Base-by-base conservation (phyloP, 1,140 invertebrate genomes). In the Orchestia grillus region DNA sequence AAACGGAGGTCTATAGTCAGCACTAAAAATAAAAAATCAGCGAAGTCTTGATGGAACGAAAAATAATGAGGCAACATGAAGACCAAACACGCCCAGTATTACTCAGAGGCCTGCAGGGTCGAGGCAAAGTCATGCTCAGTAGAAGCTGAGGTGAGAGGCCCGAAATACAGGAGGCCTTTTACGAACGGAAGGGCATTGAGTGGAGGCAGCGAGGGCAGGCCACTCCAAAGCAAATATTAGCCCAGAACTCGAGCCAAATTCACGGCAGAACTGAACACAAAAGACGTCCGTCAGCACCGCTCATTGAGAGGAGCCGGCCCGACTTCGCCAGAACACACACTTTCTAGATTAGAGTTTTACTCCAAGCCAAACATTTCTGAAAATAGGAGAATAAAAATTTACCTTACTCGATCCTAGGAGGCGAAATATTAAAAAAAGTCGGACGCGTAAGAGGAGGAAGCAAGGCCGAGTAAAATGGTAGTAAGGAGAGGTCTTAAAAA, bases 211-310 rank as follows among this genome's bases (percentile, higher is more conserved):
- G 62, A 77, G 11, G 62, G 62, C 62, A 77, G 62, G 62, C 62
- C 11, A 77, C 62, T 77, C 62, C 28, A 77, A 77, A 77, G 62
- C 62, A 77, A 77, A 77, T 77, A 77, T 77, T 77, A 28, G 62
- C 62, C 62, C 62, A 77, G 62, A 77, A 77, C 62, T 77, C 62
- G 62, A 77, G 62, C 62, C 62, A 77, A 77, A 77, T 77, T 77
- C 62, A 77, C 62, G 62, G 62, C 62, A 77, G 62, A 77, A 36
- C 62, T 77, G 62, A 77, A 77, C 62, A 77, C 62, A 77, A 77
- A 77, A 77, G 62, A 77, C 62, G 62, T 77, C 28, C 62, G 62
- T 77, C 62, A 77, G 62, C 62, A 77, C 62, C 62, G 62, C 62
- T 77, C 62, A 77, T 77, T 77, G 62, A 77, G 62, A 77, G 62